Percentiles rank a stretch among this genome's conserved stretches.
These are phyloP conservation scores for Connochaetes taurinus DNA, from an alignment of 2,113 vertebrate genomes.

Conservation along the genomic window DNA sequence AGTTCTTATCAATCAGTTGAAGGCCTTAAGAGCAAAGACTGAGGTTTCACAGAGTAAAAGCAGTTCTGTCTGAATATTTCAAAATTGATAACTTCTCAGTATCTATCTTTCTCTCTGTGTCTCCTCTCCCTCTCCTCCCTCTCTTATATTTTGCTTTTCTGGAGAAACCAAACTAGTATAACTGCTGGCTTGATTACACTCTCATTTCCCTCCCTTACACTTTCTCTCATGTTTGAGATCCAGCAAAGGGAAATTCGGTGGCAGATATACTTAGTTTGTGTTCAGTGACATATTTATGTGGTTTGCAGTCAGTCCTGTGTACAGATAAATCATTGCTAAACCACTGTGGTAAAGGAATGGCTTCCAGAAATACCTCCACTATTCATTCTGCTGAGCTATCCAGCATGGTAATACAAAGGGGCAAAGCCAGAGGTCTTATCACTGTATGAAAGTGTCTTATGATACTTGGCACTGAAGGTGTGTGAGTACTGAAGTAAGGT, in stretches of 20 bases:
- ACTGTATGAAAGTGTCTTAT: background rate
- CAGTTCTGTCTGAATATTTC: background rate
- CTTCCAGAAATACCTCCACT: background rate
- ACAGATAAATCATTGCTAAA: constrained; percentile 20
- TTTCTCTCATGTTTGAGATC: background rate
- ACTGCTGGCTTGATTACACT: background rate
- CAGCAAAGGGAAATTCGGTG: background rate
- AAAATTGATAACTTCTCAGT: background rate
- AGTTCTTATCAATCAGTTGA: background rate
- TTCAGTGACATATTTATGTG: background rate
- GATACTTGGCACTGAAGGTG: background rate
- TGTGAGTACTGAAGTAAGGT: background rate
- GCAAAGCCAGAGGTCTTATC: background rate
- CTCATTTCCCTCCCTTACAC: background rate
- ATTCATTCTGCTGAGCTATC: background rate
- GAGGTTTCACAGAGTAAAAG: background rate
- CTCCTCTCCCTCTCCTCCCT: background rate
- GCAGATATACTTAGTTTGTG: background rate
- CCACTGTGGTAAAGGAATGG: background rate
- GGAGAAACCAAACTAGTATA: background rate
- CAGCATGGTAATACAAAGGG: background rate
- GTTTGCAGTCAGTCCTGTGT: background rate
- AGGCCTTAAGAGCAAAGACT: background rate
- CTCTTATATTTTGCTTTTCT: background rate
- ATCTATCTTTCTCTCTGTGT: background rate